A percentile compares a stretch with the other conserved stretches of the same genome.
Evolutionary conservation across 2,113 vertebrate genomes (phyloP).

Genomic region (Paradisaea rubra): DNA sequence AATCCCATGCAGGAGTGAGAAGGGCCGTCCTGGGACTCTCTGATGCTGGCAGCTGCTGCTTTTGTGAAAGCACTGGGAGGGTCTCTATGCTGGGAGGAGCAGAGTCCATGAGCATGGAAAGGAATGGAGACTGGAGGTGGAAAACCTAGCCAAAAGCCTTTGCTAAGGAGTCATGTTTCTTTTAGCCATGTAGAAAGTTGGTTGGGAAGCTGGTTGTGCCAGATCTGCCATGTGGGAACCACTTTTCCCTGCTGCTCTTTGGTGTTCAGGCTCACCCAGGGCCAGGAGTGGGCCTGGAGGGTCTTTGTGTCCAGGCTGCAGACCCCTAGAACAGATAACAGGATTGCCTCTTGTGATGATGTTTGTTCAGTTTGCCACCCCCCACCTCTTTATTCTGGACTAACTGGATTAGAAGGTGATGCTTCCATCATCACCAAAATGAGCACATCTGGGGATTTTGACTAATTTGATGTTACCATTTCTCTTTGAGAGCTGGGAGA

Average conservation of each 20-base stretch:
- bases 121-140: neutral
- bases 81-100: neutral
- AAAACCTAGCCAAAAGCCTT: neutral
- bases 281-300: neutral
- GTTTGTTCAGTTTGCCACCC: neutral
- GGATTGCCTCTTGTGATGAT: neutral
- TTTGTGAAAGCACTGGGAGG: neutral
- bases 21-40: neutral
- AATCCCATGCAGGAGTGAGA: neutral
- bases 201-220: neutral
- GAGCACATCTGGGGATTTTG: neutral
- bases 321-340: neutral
- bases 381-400: neutral
- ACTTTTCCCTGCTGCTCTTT: neutral
- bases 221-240: neutral
- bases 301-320: neutral
- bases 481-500: neutral
- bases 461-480: neutral
- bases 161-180: neutral
- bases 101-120: accelerated
- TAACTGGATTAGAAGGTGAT: neutral
- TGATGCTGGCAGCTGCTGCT: neutral
- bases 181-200: neutral
- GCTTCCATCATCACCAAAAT: neutral
- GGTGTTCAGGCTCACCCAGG: neutral